Base-by-base conservation (phyloP, 1,140 invertebrate genomes). In the Thaumatotibia leucotreta region DNA sequence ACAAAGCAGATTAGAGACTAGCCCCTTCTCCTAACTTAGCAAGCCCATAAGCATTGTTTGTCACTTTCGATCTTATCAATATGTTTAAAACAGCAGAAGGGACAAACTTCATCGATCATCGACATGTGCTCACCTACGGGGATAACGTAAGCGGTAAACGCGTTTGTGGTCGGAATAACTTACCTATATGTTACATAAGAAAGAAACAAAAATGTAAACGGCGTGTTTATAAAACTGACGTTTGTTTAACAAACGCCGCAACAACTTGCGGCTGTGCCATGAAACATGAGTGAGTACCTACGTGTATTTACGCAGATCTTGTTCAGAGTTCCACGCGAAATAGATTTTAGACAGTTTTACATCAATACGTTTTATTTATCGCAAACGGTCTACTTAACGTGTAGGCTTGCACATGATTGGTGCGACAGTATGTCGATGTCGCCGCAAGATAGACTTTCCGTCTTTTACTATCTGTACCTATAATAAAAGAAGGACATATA, bases 221-320 rank as follows among this genome's bases (percentile, higher is more conserved):
- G n/a, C 6, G 3, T 58, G 52, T 58, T 58, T 58, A 29, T 27
- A 58, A 58, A 58, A 58, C 52, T 17, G 14, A 20, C 52, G 14
- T 11, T 24, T 58, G 52, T 58, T 58, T 58, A 58, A 58, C 52
- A 58, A 58, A 58, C 14, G 24, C 11, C 24, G 52, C 52, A 29
- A 17, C 24, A 58, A 31, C 52, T 58, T 29, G 24, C 52, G 24
- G 24, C 6, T 27, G n/a, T 58, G 52, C 27, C 23, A 27, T 58
- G 17, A 58, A 24, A 14, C 52, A 24, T 17, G 24, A 20, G n/a
- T n/a, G n/a, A n/a, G n/a, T n/a, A n/a, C n/a, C n/a, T n/a, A n/a
- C n/a, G n/a, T 27, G n/a, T 49, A 49, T 49, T 49, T 49, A 17
- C 14, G 39, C 39, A 17, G 14, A 17, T 49, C 39, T 14, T 58